phyloP scores from a whole-genome alignment of 2,888 invertebrate species.

The Apamea monoglypha region DNA sequence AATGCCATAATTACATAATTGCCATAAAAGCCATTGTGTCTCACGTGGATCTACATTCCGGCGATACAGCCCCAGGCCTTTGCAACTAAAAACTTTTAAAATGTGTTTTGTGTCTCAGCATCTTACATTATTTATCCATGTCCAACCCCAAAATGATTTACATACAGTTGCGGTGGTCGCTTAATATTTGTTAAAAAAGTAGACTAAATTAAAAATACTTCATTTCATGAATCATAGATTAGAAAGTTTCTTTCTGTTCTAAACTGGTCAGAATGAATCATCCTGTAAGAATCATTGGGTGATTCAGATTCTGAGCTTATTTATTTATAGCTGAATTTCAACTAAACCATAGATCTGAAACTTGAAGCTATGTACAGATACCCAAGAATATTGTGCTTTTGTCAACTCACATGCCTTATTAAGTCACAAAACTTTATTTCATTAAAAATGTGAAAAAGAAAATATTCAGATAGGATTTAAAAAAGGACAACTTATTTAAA shows the following conservation, averaged over 20 bases:
- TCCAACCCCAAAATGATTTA: not conserved
- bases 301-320: slow-evolving; percentile 39
- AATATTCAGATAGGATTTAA: not conserved
- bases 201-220: not conserved
- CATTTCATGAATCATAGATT: not conserved
- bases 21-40: too few relatives aligned
- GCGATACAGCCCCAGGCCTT: not conserved
- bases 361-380: not conserved
- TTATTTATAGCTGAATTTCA: slow-evolving; percentile 39
- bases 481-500: not conserved
- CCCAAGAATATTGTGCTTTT: not conserved
- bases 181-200: not conserved
- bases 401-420: not conserved
- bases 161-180: not conserved
- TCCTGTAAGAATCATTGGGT: slow-evolving; percentile 20
- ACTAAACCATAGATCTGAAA: not conserved
- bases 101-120: too few relatives aligned
- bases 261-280: slow-evolving; percentile 37
- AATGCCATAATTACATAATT: too few relatives aligned
- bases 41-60: too few relatives aligned
- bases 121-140: not conserved
- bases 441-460: not conserved
- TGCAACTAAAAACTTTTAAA: not conserved
- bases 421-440: not conserved
- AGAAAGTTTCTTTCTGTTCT: slow-evolving; percentile 7